Evolutionary conservation across 2,888 invertebrate species (phyloP), one percentile per base, ranked within the genome.

Genomic region (Tinea semifulvella): DNA sequence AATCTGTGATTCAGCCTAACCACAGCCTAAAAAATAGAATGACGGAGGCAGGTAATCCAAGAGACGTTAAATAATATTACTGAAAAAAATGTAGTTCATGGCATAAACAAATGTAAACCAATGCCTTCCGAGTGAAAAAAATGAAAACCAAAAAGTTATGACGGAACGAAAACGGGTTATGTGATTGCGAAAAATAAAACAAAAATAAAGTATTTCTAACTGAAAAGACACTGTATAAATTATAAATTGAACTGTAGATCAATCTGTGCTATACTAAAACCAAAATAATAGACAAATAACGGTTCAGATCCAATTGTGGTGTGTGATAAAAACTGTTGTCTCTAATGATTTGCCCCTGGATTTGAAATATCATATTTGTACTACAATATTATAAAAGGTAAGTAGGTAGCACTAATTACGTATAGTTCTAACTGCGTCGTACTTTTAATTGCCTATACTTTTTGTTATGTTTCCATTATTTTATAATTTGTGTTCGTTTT

Each of bases 391-490:
- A 18, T 36, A 17, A 36, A 36, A 36, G 18, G 36, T 36, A 36
- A 36, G 36, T 18, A n/a, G n/a, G n/a, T n/a, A 18, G 18, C 18
- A 36, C 18, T 36, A 17, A 16, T 18, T 36, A 36, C n/a, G 31
- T 27, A 11, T 35, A 16, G 26, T 40, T 10, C 35, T 25, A 22
- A 7, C 6, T 38, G 22, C 36, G 18, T 16, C 3, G 17, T 7
- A 7, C 36, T 17, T n/a, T 18, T 36, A 3, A 14, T n/a, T n/a
- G n/a, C n/a, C n/a, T n/a, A n/a, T n/a, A n/a, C n/a, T n/a, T n/a
- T n/a, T 16, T 43, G 26, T 47, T 10, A 44, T 47, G 42, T 46
- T 2, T 46, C 25, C 25, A 22, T 36, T 36, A 16, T 17, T 40
- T 22, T 11, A 40, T 40, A 40, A 40, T 11, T 40, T 40, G n/a